Conservation (phyloP, 2,797 vertebrate species). For the Brachyrhaphis roseni region DNA sequence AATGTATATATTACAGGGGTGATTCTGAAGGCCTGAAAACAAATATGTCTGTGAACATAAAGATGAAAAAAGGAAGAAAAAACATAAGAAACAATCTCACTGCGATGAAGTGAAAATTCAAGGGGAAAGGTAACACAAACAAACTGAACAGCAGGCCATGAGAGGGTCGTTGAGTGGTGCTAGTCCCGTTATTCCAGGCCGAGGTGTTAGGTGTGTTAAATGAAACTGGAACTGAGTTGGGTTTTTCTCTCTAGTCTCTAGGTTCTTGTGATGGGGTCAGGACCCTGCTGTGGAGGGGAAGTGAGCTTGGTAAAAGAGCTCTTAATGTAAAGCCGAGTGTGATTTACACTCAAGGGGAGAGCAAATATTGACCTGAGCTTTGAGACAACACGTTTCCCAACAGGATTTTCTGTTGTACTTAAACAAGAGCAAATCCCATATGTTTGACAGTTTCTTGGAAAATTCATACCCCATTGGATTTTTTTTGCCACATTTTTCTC, state of each 20-base stretch:
- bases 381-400: conserved; percentile 26
- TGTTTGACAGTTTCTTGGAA: background rate
- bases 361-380: conserved; percentile 50
- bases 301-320: conserved; percentile 45
- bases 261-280: conserved; percentile 74
- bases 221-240: conserved; percentile 66
- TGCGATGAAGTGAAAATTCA: conserved; percentile 65
- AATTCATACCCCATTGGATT: background rate
- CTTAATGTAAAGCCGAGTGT: conserved; percentile 47
- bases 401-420: conserved; percentile 14
- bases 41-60: conserved; percentile 24
- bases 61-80: conserved; percentile 2
- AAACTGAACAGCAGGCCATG: conserved; percentile 64
- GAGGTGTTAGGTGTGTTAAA: conserved; percentile 75
- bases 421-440: background rate
- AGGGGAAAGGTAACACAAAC: conserved; percentile 72
- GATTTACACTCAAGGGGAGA: conserved; percentile 48
- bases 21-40: conserved; percentile 8
- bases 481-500: background rate
- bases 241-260: conserved; percentile 58
- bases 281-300: conserved; percentile 61
- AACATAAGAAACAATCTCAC: conserved; percentile 21
- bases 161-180: conserved; percentile 63
- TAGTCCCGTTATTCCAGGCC: conserved; percentile 72
- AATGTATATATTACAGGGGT: conserved; percentile 3